phyloP scores from a whole-genome alignment of 2,888 invertebrate genomes.

The Diogma glabrata region DNA sequence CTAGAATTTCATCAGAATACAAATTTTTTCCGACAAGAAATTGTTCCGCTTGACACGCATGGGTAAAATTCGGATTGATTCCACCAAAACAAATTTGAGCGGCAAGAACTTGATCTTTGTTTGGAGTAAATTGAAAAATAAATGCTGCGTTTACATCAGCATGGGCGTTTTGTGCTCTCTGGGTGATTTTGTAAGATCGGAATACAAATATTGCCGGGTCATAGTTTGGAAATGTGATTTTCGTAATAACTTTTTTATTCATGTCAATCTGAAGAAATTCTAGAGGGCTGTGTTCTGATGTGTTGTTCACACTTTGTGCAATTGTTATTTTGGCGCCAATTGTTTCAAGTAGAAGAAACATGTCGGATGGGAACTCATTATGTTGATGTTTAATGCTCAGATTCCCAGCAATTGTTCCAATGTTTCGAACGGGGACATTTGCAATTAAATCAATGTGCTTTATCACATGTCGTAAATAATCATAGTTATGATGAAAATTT shows the following conservation, averaged over 20 bases:
- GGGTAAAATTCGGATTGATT: conserved; percentile 33
- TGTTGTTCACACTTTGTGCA: conserved; percentile 25
- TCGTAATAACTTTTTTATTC: conserved; percentile 33
- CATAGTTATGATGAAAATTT: conserved; percentile 36
- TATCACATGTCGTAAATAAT: conserved; percentile 41
- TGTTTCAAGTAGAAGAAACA: conserved; percentile 38
- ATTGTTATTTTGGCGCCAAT: conserved; percentile 33
- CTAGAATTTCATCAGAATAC: conserved; percentile 34
- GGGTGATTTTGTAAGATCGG: conserved; percentile 53
- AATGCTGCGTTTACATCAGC: conserved; percentile 67
- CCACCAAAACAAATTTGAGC: conserved; percentile 50
- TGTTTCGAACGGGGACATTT: conserved; percentile 3
- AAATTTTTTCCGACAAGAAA: conserved; percentile 19
- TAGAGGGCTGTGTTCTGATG: conserved; percentile 22
- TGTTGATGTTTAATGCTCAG: conserved; percentile 49
- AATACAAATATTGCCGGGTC: conserved; percentile 30
- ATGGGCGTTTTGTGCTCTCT: conserved; percentile 59
- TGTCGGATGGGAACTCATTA: conserved; percentile 51
- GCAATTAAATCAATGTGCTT: conserved; percentile 31
- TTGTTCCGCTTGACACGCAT: neutral
- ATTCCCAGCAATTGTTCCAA: conserved; percentile 50
- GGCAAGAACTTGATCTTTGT: conserved; percentile 33
- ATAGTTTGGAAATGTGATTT: conserved; percentile 24
- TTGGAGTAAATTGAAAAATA: conserved; percentile 41
- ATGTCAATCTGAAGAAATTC: conserved; percentile 38